Conservation (phyloP, 2,113 vertebrate genomes). For the Myrmecophaga tridactyla region DNA sequence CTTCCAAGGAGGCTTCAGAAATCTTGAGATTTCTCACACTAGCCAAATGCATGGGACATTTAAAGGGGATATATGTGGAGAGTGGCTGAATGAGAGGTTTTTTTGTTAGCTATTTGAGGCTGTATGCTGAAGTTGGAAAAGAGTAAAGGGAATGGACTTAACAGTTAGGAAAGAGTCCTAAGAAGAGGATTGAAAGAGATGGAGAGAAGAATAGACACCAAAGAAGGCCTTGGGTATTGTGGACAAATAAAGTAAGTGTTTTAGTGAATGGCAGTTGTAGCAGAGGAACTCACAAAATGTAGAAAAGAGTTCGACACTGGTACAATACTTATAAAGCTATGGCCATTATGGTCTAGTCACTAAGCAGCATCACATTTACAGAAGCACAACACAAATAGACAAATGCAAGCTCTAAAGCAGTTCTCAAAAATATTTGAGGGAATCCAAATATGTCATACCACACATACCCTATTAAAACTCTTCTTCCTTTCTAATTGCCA, state of each 20-base stretch:
- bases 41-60: neutral
- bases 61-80: neutral
- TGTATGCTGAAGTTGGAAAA: neutral
- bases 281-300: neutral
- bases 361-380: neutral
- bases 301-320: neutral
- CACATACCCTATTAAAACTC: neutral
- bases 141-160: neutral
- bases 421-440: neutral
- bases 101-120: neutral
- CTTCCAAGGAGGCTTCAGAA: conserved; percentile 1
- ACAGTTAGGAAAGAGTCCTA: neutral
- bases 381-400: neutral
- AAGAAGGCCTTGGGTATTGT: neutral
- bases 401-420: neutral
- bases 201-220: neutral
- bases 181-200: neutral
- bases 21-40: neutral
- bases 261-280: neutral
- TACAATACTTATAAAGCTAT: neutral
- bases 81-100: neutral
- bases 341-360: neutral
- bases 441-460: neutral
- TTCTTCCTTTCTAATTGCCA: neutral
- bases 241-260: no score